phyloP scores from a whole-genome alignment of 2,888 invertebrate genomes.

The Loripinus fragilis region DNA sequence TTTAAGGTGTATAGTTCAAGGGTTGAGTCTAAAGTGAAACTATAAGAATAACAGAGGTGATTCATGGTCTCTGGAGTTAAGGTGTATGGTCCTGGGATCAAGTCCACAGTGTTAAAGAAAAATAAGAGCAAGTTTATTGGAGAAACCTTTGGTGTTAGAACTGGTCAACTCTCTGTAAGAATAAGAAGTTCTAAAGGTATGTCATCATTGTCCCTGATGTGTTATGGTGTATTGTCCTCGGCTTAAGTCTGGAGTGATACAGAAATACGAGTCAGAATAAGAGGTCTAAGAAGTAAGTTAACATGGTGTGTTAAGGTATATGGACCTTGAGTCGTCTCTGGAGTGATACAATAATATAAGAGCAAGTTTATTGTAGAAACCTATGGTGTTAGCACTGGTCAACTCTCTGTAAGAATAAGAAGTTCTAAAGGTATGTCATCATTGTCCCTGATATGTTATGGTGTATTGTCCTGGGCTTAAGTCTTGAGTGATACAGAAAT shows the following conservation, averaged over 20 bases:
- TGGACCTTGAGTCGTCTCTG: slow-evolving; percentile 99
- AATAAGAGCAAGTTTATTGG: slow-evolving; percentile 99
- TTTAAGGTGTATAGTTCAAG: slow-evolving; percentile 99
- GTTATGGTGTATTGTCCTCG: slow-evolving; percentile 99
- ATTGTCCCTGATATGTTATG: not conserved
- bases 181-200: slow-evolving; percentile 97
- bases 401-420: slow-evolving; percentile 97
- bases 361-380: slow-evolving; percentile 99
- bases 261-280: slow-evolving; percentile 97
- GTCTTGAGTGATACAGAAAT: no score
- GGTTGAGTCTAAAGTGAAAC: slow-evolving; percentile 98
- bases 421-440: slow-evolving; percentile 93
- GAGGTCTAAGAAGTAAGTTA: slow-evolving; percentile 98
- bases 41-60: slow-evolving; percentile 94
- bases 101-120: slow-evolving; percentile 97
- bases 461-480: no score
- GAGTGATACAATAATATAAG: slow-evolving; percentile 98
- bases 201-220: no score
- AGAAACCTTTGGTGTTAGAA: slow-evolving; percentile 99
- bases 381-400: slow-evolving; percentile 99
- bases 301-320: slow-evolving; percentile 97
- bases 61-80: no score
- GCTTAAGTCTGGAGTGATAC: slow-evolving; percentile 98
- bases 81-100: slow-evolving; percentile 99
- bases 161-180: slow-evolving; percentile 98